Percentiles rank a stretch among this genome's conserved stretches.
Conservation (phyloP, 2,797 vertebrate species). For the Tiaroga cobitis region DNA sequence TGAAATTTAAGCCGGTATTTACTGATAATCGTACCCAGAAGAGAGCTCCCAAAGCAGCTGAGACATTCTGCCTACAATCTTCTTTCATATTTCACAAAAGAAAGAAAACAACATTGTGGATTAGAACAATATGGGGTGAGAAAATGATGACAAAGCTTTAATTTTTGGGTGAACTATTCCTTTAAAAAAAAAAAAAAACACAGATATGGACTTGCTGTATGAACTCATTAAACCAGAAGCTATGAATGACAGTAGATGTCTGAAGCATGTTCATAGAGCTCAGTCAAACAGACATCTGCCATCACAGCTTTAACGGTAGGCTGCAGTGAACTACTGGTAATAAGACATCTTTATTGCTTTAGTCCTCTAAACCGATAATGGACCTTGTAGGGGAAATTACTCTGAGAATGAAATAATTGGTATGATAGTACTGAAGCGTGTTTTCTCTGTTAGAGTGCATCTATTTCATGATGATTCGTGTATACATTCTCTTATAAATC, state of each 20-base stretch:
- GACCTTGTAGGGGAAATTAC: conserved; percentile 17
- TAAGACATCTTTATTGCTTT: conserved; percentile 9
- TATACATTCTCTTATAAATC: background rate
- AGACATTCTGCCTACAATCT: conserved; percentile 10
- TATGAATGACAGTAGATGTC: background rate
- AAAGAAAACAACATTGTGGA: background rate
- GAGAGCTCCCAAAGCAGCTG: background rate
- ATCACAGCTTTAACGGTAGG: conserved; percentile 11
- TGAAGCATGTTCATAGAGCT: background rate
- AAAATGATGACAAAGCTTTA: background rate
- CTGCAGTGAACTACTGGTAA: background rate
- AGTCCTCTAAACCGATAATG: conserved; percentile 12
- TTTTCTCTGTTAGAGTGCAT: background rate
- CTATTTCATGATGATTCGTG: conserved; percentile 4
- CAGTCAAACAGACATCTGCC: background rate
- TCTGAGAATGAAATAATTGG: conserved; percentile 24
- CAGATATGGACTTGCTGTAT: background rate
- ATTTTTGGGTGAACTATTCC: background rate
- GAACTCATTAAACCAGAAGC: background rate
- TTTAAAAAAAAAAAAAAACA: background rate
- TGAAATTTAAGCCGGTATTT: background rate
- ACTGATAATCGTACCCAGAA: background rate
- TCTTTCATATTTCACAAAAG: conserved; percentile 7
- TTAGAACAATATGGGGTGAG: background rate
- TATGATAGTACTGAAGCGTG: background rate